These are phyloP conservation scores for Proterorhinus semilunaris DNA, from an alignment of 2,113 vertebrate genomes.

Conservation along the genomic window DNA sequence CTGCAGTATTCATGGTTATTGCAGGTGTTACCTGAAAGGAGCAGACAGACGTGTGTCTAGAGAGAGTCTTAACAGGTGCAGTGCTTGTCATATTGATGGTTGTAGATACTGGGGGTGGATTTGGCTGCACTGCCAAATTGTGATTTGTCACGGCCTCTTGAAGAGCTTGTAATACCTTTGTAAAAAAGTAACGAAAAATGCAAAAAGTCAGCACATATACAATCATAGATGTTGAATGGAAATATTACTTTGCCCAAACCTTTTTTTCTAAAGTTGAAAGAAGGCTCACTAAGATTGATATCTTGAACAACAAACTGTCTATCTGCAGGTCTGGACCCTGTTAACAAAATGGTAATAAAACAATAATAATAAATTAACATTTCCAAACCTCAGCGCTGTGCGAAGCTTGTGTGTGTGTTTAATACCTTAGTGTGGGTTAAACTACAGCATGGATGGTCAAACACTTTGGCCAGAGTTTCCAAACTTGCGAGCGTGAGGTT, in stretches of 20 bases:
- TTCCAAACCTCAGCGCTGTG: not conserved
- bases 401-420: not conserved
- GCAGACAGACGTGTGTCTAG: constrained; percentile 72
- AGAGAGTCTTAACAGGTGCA: constrained; percentile 45
- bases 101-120: constrained; percentile 30
- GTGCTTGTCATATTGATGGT: not conserved
- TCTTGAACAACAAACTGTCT: constrained; percentile 80
- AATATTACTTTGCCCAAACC: constrained; percentile 40
- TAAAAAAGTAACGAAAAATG: constrained; percentile 16
- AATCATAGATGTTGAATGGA: not conserved
- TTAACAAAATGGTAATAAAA: constrained; percentile 11
- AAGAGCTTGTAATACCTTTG: constrained; percentile 80
- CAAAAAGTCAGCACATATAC: not conserved
- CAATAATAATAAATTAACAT: not conserved
- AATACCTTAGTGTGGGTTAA: constrained; percentile 73
- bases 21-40: constrained; percentile 78
- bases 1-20: not conserved
- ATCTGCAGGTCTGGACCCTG: constrained; percentile 76
- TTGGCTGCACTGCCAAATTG: constrained; percentile 77
- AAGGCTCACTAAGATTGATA: constrained; percentile 80
- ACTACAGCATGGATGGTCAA: constrained; percentile 75
- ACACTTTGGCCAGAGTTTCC: constrained; percentile 83
- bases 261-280: constrained; percentile 83
- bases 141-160: constrained; percentile 81
- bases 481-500: constrained; percentile 81